Conservation (phyloP, 2,888 invertebrate species). For the Ennomos fuscantarius region DNA sequence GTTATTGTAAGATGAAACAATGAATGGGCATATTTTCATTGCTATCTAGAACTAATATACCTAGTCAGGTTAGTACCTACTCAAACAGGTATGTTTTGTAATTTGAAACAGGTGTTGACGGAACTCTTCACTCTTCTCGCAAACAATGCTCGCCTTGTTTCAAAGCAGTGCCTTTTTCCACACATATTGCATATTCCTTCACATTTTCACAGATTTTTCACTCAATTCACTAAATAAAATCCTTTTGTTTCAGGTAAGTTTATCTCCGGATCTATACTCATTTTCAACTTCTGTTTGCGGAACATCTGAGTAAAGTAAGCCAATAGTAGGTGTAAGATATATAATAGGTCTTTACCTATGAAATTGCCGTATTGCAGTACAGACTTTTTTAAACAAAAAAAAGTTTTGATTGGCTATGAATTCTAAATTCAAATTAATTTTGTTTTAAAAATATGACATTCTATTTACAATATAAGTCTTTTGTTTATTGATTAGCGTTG, state of each 20-base stretch:
- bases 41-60: neutral
- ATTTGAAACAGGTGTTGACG: slow-evolving; percentile 64
- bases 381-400: too few relatives aligned
- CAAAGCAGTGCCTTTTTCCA: slow-evolving; percentile 47
- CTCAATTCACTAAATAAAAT: slow-evolving; percentile 10
- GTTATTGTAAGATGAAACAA: too few relatives aligned
- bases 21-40: too few relatives aligned
- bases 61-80: neutral
- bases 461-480: too few relatives aligned
- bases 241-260: slow-evolving; percentile 59
- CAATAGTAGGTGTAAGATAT: slow-evolving; percentile 29
- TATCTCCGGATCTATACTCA: slow-evolving; percentile 13
- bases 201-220: slow-evolving; percentile 8
- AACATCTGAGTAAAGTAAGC: slow-evolving; percentile 44
- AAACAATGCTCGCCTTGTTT: slow-evolving; percentile 55
- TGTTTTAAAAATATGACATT: too few relatives aligned
- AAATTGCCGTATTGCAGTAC: too few relatives aligned
- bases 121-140: slow-evolving; percentile 59
- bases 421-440: too few relatives aligned
- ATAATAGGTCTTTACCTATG: too few relatives aligned
- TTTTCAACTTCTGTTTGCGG: slow-evolving; percentile 4
- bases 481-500: too few relatives aligned
- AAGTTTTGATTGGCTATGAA: too few relatives aligned
- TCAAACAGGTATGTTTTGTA: slow-evolving; percentile 58
- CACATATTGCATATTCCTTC: slow-evolving; percentile 16